Conservation (phyloP, 2,797 vertebrate species). For the Fistularia tabacaria region DNA sequence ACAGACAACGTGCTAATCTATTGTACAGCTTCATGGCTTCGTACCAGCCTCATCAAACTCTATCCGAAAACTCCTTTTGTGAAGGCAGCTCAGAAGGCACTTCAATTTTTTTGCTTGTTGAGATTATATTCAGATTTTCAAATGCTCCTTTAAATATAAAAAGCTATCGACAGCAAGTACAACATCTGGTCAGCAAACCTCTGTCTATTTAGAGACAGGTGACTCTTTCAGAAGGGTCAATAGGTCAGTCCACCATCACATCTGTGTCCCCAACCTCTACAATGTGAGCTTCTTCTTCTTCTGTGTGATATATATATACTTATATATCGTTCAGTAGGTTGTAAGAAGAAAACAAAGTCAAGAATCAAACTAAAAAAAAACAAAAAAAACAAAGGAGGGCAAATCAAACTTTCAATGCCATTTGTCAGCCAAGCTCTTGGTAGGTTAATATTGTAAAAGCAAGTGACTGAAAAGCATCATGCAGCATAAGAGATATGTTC, state of each 20-base stretch:
- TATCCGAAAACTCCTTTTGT: no score
- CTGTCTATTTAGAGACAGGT: conserved; percentile 26
- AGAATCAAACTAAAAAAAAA: conserved; percentile 67
- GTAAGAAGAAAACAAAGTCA: conserved; percentile 50
- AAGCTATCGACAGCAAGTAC: conserved; percentile 13
- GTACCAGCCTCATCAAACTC: background rate
- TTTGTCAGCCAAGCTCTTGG: conserved; percentile 73
- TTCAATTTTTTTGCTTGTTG: no score
- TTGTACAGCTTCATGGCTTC: conserved; percentile 8
- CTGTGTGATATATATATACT: conserved; percentile 4
- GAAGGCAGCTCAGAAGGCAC: no score
- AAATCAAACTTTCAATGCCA: conserved; percentile 76
- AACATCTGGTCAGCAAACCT: conserved; percentile 43
- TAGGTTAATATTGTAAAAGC: conserved; percentile 76
- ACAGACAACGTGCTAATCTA: no score
- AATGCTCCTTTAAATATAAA: conserved; percentile 8
- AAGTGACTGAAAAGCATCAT: conserved; percentile 83
- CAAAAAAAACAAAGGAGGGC: conserved; percentile 48
- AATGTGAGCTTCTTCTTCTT: conserved; percentile 20
- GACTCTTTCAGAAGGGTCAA: conserved; percentile 37
- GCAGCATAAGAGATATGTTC: conserved; percentile 82
- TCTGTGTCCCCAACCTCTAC: conserved; percentile 44
- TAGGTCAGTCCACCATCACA: conserved; percentile 38
- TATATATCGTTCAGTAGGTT: conserved; percentile 49
- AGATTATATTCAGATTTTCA: no score